phyloP scores from a whole-genome alignment of 1,140 invertebrate species.

The Magallana gigas region DNA sequence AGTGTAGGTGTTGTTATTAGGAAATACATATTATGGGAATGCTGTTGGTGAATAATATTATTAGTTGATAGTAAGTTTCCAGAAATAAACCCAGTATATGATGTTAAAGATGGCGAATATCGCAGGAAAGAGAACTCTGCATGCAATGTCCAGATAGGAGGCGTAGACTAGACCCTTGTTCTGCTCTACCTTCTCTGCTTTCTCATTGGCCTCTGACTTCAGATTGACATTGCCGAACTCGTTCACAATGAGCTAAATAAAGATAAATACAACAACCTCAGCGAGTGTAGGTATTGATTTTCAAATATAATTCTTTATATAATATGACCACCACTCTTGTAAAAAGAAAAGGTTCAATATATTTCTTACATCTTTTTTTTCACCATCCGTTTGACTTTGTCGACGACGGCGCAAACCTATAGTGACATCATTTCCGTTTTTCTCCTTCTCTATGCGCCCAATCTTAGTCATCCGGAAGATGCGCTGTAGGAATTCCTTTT shows the following conservation, averaged over 20 bases:
- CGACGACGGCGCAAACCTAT: conserved; percentile 14
- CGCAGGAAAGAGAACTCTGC: conserved; percentile 81
- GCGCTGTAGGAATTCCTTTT: conserved; percentile 24
- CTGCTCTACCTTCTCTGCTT: conserved; percentile 52
- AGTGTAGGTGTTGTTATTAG: background rate
- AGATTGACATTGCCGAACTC: conserved; percentile 61
- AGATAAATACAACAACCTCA: background rate
- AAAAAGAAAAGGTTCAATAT: background rate
- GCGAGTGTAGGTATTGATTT: no score
- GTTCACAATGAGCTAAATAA: conserved; percentile 64
- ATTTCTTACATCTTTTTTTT: conserved; percentile 47
- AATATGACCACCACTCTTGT: background rate
- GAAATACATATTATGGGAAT: background rate
- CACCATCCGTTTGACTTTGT: background rate
- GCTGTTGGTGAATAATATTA: background rate
- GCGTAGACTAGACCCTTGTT: conserved; percentile 67
- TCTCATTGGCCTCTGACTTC: conserved; percentile 41
- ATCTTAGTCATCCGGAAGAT: conserved; percentile 30
- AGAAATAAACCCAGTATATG: conserved; percentile 83
- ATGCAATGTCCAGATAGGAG: conserved; percentile 80
- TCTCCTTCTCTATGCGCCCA: conserved; percentile 9
- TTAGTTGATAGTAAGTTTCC: conserved; percentile 44
- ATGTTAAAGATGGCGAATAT: conserved; percentile 80
- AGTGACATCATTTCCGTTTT: conserved; percentile 7
- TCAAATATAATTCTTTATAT: background rate